phyloP scores from a whole-genome alignment of 2,797 vertebrate genomes.

The Hippopotamyrus pictus region DNA sequence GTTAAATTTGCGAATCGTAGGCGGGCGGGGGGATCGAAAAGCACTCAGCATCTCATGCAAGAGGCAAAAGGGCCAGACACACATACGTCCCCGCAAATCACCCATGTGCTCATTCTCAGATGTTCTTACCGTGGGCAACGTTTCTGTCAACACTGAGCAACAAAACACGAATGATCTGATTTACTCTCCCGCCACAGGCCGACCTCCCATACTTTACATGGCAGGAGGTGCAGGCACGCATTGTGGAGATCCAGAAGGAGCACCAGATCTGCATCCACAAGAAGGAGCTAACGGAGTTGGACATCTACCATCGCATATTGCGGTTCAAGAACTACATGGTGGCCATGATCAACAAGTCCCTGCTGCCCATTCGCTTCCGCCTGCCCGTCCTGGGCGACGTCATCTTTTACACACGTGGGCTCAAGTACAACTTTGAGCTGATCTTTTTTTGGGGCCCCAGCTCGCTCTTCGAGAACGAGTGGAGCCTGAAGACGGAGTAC shows the following conservation, averaged over 20 bases:
- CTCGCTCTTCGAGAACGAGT: slow-evolving; percentile 93
- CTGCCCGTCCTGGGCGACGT: slow-evolving; percentile 76
- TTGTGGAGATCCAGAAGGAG: slow-evolving; percentile 97
- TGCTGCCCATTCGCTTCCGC: slow-evolving; percentile 85
- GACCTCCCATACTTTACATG: slow-evolving; percentile 92
- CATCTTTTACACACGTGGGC: slow-evolving; percentile 89
- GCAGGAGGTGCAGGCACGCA: slow-evolving; percentile 95
- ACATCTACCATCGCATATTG: slow-evolving; percentile 95
- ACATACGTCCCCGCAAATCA: neutral
- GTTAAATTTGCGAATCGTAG: neutral
- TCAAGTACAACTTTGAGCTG: slow-evolving; percentile 98
- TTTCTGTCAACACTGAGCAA: neutral
- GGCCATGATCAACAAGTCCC: slow-evolving; percentile 95
- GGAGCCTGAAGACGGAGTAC: slow-evolving; percentile 93
- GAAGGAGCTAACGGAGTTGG: slow-evolving; percentile 88
- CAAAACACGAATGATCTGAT: neutral
- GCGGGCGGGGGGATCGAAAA: neutral
- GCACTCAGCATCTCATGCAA: neutral
- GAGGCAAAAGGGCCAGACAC: neutral
- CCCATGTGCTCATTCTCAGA: neutral
- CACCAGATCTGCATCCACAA: slow-evolving; percentile 99
- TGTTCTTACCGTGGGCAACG: neutral
- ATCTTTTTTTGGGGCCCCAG: slow-evolving; percentile 99
- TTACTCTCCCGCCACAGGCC: slow-evolving; percentile 47
- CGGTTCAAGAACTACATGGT: slow-evolving; percentile 99